A percentile compares a stretch with the other conserved stretches of the same genome.
Evolutionary conservation across 2,113 vertebrate species (phyloP).

Genomic region (Pithys albifrons): DNA sequence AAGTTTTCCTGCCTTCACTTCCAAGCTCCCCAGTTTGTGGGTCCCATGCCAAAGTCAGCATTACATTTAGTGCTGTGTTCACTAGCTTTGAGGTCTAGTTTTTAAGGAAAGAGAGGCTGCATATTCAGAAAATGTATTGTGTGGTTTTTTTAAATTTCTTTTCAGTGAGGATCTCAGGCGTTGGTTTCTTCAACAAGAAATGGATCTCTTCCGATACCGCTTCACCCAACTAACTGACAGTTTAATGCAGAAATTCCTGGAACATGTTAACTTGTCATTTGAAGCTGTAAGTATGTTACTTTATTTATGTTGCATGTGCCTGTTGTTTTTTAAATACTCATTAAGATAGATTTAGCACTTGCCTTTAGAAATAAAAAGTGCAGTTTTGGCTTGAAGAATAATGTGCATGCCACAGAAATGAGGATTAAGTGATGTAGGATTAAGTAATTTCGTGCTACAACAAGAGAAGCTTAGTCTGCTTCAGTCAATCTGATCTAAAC

Average conservation of each 20-base stretch:
- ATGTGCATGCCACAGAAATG: background rate
- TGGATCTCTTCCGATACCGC: conserved; percentile 91
- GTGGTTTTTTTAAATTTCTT: background rate
- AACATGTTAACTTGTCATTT: conserved; percentile 85
- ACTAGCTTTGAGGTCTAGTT: background rate
- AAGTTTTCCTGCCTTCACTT: background rate
- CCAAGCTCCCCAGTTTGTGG: background rate
- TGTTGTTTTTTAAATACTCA: background rate
- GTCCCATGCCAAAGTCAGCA: background rate
- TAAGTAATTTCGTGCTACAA: background rate
- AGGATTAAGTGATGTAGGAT: background rate
- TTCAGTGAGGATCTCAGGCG: conserved; percentile 92
- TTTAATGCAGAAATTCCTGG: conserved; percentile 84
- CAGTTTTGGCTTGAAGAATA: background rate
- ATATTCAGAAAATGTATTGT: background rate
- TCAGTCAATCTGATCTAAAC: background rate
- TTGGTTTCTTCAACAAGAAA: conserved; percentile 98
- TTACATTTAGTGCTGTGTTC: background rate
- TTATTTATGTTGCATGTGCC: background rate
- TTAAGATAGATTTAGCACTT: background rate
- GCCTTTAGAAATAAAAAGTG: background rate
- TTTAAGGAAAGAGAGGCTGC: background rate
- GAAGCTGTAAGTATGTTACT: conserved; percentile 81
- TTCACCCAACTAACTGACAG: conserved; percentile 75
- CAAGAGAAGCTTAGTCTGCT: background rate